Evolutionary conservation across 2,797 vertebrate genomes (phyloP), one percentile per base, ranked within the genome.

Genomic region (Dallia pectoralis): DNA sequence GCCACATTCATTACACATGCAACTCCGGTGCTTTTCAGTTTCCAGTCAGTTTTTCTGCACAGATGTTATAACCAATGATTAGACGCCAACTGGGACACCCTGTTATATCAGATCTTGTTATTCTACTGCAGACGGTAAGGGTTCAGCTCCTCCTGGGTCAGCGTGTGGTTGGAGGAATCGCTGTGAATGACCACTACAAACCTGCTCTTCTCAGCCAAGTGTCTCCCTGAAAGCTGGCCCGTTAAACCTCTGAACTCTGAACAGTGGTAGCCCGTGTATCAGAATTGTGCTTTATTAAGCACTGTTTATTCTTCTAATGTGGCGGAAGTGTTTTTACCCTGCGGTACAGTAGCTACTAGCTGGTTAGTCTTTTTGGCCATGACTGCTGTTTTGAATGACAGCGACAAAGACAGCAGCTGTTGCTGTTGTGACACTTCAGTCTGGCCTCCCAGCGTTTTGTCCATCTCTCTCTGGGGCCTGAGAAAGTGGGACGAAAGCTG

Each of bases 201-300:
- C 14, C 53, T 59, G 53, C 53, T 56, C 71, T 70, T 7, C 15
- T 9, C 36, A n/a, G 22, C 48, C 36, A 9, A 7, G 22, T 65
- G 71, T 80, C 71, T 53, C 51, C 15, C 61, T 68, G 66, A 75
- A 70, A 65, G 36, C 66, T n/a, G 78, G 69, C 71, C 81, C 78
- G 62, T 72, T 81, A 80, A 71, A 70, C 74, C 80, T 79, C 73
- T 85, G 74, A 89, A 12, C 51, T 29, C 27, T 27, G 14, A 3
- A 11, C n/a, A 40, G 36, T 19, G 36, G 19, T 22, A 66, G n/a
- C 6, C n/a, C 18, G 19, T 12, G 1, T 40, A 15, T 36, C 9
- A 19, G 18, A 66, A 66, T 19, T 36, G 36, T 32, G 16, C n/a
- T n/a, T n/a, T 22, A 2, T 66, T 33, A n/a, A 7, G 33, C 19